Base-by-base conservation (phyloP, 2,888 invertebrate species). In the Platycnemis pennipes region DNA sequence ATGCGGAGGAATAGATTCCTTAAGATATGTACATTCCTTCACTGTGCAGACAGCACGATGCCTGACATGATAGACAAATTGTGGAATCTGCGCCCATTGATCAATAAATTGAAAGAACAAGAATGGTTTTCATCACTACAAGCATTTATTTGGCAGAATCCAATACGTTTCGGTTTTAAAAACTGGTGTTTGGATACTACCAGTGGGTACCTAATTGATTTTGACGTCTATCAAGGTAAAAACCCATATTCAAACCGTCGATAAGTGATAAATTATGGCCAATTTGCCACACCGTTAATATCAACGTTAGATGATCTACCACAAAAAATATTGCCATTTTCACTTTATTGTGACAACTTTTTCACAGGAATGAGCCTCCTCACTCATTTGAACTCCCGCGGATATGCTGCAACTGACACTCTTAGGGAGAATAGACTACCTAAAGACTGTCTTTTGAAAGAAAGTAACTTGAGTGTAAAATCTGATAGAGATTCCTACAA, bases 41-140 rank as follows among this genome's bases (percentile, higher is more conserved):
- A 87, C 44, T 87, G 87, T 87, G 87, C 87, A 26, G 87, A 87
- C 44, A 87, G 26, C 22, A 87, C 42, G 26, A 87, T 26, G 26
- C 87, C 87, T 11, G 45, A 87, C 26, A 87, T 26, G 45, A 45
- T 44, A 26, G 87, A 86, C 42, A 42, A 86, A 86, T 37, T 86
- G 86, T 86, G 86, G 86, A 42, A 86, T 5, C 13, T 86, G 19
- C 86, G 42, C 42, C 86, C 86, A 11, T 19, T 42, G 37, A 7
- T 86, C 2, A 37, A 86, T 37, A 3, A 37, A 19, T 86, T 86
- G n/a, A n/a, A 77, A 31, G 19, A 13, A 22, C 8, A 77, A 26
- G 8, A n/a, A n/a, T n/a, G n/a, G n/a, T n/a, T n/a, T n/a, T n/a
- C n/a, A n/a, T n/a, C n/a, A n/a, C n/a, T n/a, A n/a, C n/a, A n/a